A percentile compares a stretch with the other conserved stretches of the same genome.
Evolutionary conservation across 2,888 invertebrate genomes (phyloP).

Genomic region (Lathronympha strigana): DNA sequence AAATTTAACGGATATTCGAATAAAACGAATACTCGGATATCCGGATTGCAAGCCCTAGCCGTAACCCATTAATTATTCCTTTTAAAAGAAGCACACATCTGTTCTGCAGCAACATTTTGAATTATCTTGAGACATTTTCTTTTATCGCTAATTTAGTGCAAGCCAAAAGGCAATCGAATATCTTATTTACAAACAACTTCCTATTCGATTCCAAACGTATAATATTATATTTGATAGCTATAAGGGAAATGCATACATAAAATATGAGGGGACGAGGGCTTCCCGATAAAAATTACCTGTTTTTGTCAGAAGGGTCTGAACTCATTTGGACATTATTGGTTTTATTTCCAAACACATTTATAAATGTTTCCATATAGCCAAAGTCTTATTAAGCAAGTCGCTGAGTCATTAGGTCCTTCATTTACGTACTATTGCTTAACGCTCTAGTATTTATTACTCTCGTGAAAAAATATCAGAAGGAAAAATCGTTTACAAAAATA

Average conservation of each 20-base stretch:
- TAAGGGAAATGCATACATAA: conserved; percentile 31
- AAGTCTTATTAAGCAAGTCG: too few species aligned
- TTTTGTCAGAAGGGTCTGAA: conserved; percentile 6
- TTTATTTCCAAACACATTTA: not conserved
- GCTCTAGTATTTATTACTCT: too few species aligned
- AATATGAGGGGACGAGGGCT: conserved; percentile 22
- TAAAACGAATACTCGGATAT: too few species aligned
- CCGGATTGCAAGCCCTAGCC: too few species aligned
- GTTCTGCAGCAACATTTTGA: conserved; percentile 8
- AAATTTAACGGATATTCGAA: too few species aligned
- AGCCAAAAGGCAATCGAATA: conserved; percentile 5
- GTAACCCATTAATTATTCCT: conserved; percentile 30
- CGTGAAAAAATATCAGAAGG: too few species aligned
- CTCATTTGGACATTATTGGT: conserved; percentile 15
- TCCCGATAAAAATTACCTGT: conserved; percentile 27
- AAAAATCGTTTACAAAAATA: too few species aligned
- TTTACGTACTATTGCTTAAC: too few species aligned
- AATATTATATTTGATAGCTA: conserved; percentile 29
- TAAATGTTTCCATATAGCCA: not conserved
- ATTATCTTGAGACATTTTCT: conserved; percentile 10
- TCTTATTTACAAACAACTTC: conserved; percentile 25
- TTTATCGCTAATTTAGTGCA: not conserved
- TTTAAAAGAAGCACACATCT: conserved; percentile 33
- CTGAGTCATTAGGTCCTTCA: too few species aligned
- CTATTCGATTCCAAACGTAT: conserved; percentile 10